Evolutionary conservation across 2,888 invertebrate species (phyloP), one percentile per base, ranked within the genome.

Genomic region (Teleogryllus oceanicus): DNA sequence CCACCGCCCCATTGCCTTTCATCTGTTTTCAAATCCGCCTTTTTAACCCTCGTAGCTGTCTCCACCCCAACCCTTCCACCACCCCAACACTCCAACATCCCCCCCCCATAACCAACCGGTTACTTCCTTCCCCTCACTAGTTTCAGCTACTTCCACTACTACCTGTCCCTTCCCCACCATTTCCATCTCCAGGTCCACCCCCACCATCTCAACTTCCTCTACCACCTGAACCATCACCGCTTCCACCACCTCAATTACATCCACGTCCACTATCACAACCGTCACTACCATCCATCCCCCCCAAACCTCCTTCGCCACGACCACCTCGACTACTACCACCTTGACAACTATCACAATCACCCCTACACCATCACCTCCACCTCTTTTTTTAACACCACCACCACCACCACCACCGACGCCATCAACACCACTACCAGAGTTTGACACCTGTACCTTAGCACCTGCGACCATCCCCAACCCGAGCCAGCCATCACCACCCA

Each of bases 81-180:
- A 37, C 37, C 8, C 77, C 80, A 75, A 79, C 77, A 76, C 84
- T 83, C 86, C 86, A 87, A 86, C 86, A 86, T 86, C 87, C 75
- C 78, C 78, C 78, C 79, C 20, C 78, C 78, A 24, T 76, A 16
- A 24, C 77, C 62, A 50, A 37, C 49, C 49, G 20, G 81, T 77
- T 62, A 79, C n/a, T 20, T 20, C 51, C 77, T 21, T 62, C 20
- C 75, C n/a, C 49, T 50, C 20, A 82, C 80, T 51, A 79, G 18
- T n/a, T 20, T 75, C 78, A 75, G 24, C 20, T 77, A 49, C 80
- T 49, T 50, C 50, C 11, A 20, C 21, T 3, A 75, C 51, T 74
- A 21, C 20, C 20, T 62, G 76, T 76, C 10, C n/a, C 20, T 50
- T 21, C 74, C 16, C 74, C 11, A 74, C 20, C 74, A 74, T 20